Percentiles rank a stretch among this genome's conserved stretches.
phyloP scores from a whole-genome alignment of 2,888 invertebrate genomes.

The Ormyrus nitidulus region DNA sequence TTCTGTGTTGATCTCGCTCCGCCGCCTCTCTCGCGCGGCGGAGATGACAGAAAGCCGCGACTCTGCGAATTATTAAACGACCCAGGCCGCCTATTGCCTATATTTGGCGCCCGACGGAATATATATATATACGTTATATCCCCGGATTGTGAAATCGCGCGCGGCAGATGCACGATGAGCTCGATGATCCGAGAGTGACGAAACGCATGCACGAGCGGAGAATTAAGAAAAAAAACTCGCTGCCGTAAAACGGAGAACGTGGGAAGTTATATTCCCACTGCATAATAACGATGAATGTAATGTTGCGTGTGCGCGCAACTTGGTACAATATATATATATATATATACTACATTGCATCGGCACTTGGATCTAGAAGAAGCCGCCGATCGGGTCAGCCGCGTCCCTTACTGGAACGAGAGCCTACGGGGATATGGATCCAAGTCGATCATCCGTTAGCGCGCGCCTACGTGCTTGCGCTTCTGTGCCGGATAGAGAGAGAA shows the following conservation, averaged over 20 bases:
- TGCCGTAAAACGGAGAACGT: too few relatives aligned
- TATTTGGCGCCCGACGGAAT: conserved; percentile 23
- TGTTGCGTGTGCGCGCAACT: background rate
- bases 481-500: too few relatives aligned
- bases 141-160: too few relatives aligned
- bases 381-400: background rate
- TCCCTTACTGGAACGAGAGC: background rate
- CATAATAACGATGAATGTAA: background rate
- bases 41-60: background rate
- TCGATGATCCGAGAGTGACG: too few relatives aligned
- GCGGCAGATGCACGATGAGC: too few relatives aligned
- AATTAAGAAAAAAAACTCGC: too few relatives aligned
- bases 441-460: conserved; percentile 41
- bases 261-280: background rate
- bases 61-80: background rate
- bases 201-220: too few relatives aligned
- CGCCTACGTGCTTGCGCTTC: too few relatives aligned
- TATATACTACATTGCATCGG: background rate
- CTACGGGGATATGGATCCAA: conserved; percentile 31
- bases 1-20: background rate
- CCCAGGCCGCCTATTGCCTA: background rate
- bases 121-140: background rate
- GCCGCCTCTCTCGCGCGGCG: conserved; percentile 11
- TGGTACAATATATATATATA: background rate
- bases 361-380: background rate